Base-by-base conservation (phyloP, 2,113 vertebrate species). In the Tapirus terrestris region DNA sequence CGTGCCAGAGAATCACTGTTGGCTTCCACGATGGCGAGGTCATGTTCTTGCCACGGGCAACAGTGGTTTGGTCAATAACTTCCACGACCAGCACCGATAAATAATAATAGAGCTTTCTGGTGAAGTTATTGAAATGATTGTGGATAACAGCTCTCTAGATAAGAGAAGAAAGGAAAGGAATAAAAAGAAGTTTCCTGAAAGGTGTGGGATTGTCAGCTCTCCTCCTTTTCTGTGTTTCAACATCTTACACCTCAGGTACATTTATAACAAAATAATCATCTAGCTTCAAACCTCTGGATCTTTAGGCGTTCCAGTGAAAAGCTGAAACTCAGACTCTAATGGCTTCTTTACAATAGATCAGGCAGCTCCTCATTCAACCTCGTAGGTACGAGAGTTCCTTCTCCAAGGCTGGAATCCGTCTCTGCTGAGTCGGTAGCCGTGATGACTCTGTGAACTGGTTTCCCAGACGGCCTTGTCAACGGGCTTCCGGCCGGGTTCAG, bases 21-120 rank as follows among this genome's bases (percentile, higher is more conserved):
- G 63, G 79, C 58, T 84, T 96, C 65, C 21, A 76, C 6, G 70
- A 27, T 72, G 31, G n/a, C 73, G 63, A 97, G 75, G 79, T 89
- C 82, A 88, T 76, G 94, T 98, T 92, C 91, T 92, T 29, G 9
- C 53, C 68, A 61, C 72, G 39, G 61, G 67, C 89, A 93, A 0
- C 0, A 96, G 18, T 14, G 3, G 8, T 0, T 2, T 67, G 48
- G 94, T 96, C 93, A 67, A 56, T 89, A 95, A 72, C 0, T 0
- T 5, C 14, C 11, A 56, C n/a, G 96, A 60, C 73, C 8, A 1
- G 56, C 18, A 89, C 82, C 48, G 3, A 48, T 76, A 13, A 95
- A 70, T 29, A 60, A 81, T 87, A 81, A 88, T 63, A 48, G 86
- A 45, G 20, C 2, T 58, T 85, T 82, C 43, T 89, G 94, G 43